Percentiles rank a stretch among this genome's conserved stretches.
Conservation (phyloP, 1,140 invertebrate genomes). For the Bemisia tabaci region DNA sequence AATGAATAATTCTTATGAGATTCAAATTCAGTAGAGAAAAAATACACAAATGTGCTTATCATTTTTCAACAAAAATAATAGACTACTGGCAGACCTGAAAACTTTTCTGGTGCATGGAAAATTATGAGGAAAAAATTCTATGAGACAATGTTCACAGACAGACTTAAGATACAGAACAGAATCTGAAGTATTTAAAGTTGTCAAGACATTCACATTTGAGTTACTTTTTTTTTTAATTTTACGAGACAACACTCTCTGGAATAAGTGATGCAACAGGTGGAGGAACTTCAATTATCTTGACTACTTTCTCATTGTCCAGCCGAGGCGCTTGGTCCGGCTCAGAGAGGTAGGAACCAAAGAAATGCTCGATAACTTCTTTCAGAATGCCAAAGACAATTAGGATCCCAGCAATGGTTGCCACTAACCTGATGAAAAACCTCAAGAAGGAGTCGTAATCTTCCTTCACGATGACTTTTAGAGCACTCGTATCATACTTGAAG, state of each 20-base stretch:
- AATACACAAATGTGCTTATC: too few relatives aligned
- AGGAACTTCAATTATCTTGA: not conserved
- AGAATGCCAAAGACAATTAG: constrained; percentile 61
- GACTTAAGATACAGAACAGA: too few relatives aligned
- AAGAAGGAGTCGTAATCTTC: constrained; percentile 65
- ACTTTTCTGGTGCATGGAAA: too few relatives aligned
- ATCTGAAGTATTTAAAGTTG: too few relatives aligned
- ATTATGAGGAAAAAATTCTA: too few relatives aligned
- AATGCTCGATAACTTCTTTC: not conserved
- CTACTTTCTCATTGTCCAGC: not conserved
- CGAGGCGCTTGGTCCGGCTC: not conserved
- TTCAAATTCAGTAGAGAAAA: too few relatives aligned
- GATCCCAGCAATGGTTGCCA: constrained; percentile 80
- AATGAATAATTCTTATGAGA: too few relatives aligned
- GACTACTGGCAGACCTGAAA: too few relatives aligned
- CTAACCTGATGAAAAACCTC: constrained; percentile 71
- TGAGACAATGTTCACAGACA: too few relatives aligned
- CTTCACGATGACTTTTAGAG: constrained; percentile 69
- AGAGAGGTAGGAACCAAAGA: not conserved
- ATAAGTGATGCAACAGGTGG: not conserved
- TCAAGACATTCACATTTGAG: too few relatives aligned
- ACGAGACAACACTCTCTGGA: not conserved
- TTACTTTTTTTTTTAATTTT: not conserved
- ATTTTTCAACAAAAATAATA: too few relatives aligned
- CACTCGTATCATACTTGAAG: constrained; percentile 87